A percentile compares a stretch with the other conserved stretches of the same genome.
Evolutionary conservation across 2,888 invertebrate genomes (phyloP).

Genomic region (Heterodera filipjevi): DNA sequence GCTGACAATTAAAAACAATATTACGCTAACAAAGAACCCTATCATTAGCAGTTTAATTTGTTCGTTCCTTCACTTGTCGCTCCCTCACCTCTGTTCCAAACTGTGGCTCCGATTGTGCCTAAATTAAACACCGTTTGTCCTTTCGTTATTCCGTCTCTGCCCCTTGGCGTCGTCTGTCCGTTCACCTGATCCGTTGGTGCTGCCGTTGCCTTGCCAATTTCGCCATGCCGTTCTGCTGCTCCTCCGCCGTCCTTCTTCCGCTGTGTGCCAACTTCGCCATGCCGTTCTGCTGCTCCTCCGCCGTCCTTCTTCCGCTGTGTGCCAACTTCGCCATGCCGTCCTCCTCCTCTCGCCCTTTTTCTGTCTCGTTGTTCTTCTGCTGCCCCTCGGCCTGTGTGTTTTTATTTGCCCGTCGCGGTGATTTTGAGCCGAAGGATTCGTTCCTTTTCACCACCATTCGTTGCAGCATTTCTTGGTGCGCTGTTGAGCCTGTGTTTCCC

Average conservation of each 20-base stretch:
- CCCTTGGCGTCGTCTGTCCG: neutral
- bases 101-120: slow-evolving; percentile 41
- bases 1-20: slow-evolving; percentile 33
- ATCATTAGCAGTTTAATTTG: neutral
- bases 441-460: slow-evolving; percentile 37
- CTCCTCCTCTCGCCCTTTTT: neutral
- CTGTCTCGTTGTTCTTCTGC: neutral
- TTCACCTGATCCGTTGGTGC: neutral
- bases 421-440: slow-evolving; percentile 42
- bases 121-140: slow-evolving; percentile 15
- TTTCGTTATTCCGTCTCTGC: neutral
- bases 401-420: slow-evolving; percentile 23
- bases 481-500: slow-evolving; percentile 11
- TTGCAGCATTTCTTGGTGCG: neutral
- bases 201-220: neutral
- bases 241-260: neutral
- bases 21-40: too few relatives aligned
- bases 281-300: too few relatives aligned
- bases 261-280: neutral
- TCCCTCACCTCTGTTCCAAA: slow-evolving; percentile 43
- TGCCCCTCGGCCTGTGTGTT: neutral
- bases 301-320: neutral
- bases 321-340: slow-evolving; percentile 12
- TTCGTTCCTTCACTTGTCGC: too few relatives aligned
- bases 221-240: neutral